Base-by-base conservation (phyloP, 2,113 vertebrate genomes). In the Pachycephala philippinensis region DNA sequence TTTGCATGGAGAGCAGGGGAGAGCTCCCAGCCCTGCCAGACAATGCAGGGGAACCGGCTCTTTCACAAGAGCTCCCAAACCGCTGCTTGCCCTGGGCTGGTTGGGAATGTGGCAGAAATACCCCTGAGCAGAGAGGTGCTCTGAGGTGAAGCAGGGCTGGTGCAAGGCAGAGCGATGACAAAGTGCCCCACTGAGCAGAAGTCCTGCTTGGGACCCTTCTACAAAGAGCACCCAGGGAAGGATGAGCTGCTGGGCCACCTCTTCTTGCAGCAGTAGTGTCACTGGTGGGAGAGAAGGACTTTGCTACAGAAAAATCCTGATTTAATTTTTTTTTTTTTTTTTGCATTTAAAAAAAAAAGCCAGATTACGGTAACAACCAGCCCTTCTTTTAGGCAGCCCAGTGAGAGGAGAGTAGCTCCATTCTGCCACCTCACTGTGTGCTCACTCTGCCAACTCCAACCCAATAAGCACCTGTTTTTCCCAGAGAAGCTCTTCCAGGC, bases 371-470 rank as follows among this genome's bases (percentile, higher is more conserved):
- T 59, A 33, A 56, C 18, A 72, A 22, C 8, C 42, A 70, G 8
- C 56, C 20, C 49, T 42, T 50, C 33, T 28, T 35, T 24, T 4
- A 66, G 79, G 52, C 74, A 33, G 35, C 23, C 33, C 80, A 24
- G 31, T 1, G 8, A 75, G 44, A 64, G 45, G 45, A 74, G 33
- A 31, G 53, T 1, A 56, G 30, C 59, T 87, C 71, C 28, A 54
- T 33, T 56, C 61, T 50, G 47, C 30, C 40, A 5, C n/a, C 69
- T 6, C 2, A 0, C 33, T 2, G 3, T 7, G 15, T 4, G 0
- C 65, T 50, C 4, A 0, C 27, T 79, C 61, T 40, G 49, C 44
- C 47, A 45, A 5, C 57, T 47, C 84, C 66, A 66, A 31, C 37
- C 13, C 5, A 2, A 37, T 11, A 9, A 68, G 20, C 40, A 42